Base-by-base conservation (phyloP, 2,797 vertebrate species). In the Manis crassicaudata region DNA sequence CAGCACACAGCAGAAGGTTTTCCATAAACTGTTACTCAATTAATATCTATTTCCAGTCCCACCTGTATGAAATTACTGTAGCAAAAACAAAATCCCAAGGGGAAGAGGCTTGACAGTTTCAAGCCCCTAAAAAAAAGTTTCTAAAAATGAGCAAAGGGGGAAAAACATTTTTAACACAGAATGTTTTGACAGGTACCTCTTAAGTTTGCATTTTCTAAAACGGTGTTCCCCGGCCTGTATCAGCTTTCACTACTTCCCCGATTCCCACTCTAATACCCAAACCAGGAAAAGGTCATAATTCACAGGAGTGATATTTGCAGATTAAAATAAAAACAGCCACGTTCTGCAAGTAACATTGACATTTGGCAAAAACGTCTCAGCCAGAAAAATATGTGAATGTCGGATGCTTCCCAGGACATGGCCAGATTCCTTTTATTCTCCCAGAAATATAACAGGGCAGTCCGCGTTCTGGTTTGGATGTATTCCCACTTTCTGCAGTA, bases 381-480 rank as follows among this genome's bases (percentile, higher is more conserved):
- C 97, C 97, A 97, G 95, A 88, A 95, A 97, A 97, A 95, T 96
- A 96, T 89, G 97, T 93, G 88, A 76, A 91, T 46, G 88, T 94
- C 93, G 73, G n/a, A 46, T 43, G 92, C 95, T 97, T 80, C 14
- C 10, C 92, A 94, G 96, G 97, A 97, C 95, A 50, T 0, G 23
- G 97, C 92, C 97, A 97, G 93, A 94, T 97, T 96, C 97, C 97
- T 80, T 97, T 98, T 98, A 97, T 98, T 97, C 98, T 94, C 65
- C 76, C 23, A 97, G 97, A 98, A 97, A 96, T 4, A 88, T 56
- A 89, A 18, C 95, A 96, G 77, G 40, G 85, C 1, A 92, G 94
- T 88, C 82, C 67, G 86, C 95, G 77, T 97, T 96, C 87, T 0
- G 0, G 9, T 46, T 94, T 97, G 98, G 97, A 97, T 89, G 63